Evolutionary conservation across 2,888 invertebrate genomes (phyloP).

Genomic region (Agapetus fuscipes): DNA sequence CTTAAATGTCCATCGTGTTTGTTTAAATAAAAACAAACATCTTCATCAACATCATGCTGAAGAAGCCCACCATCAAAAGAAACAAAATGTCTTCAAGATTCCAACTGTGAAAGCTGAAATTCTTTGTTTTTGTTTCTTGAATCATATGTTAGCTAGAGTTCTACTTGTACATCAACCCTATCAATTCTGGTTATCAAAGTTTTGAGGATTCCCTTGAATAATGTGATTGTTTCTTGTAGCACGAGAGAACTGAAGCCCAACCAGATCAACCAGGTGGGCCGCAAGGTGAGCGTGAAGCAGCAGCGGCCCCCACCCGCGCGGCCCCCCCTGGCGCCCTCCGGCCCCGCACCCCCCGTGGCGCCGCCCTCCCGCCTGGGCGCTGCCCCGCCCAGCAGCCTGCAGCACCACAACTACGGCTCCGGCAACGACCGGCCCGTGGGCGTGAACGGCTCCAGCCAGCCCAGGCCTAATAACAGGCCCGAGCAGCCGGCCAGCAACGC

Average conservation of each 20-base stretch:
- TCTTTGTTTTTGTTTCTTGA: constrained; percentile 3
- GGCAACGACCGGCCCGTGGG: constrained; percentile 11
- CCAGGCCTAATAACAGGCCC: background rate
- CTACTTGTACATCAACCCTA: too few relatives aligned
- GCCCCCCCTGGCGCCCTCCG: constrained; percentile 9
- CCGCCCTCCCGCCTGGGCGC: constrained; percentile 5
- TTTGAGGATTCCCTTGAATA: too few relatives aligned
- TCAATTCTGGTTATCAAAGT: too few relatives aligned
- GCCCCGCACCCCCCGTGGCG: constrained; percentile 7
- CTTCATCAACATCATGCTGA: too few relatives aligned
- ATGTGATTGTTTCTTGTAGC: constrained; percentile 51
- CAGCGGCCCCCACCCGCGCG: constrained; percentile 21
- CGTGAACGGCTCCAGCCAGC: constrained; percentile 17
- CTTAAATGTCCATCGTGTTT: too few relatives aligned
- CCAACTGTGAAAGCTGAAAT: too few relatives aligned
- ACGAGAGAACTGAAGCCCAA: constrained; percentile 90
- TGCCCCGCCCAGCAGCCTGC: constrained; percentile 3
- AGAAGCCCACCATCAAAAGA: too few relatives aligned
- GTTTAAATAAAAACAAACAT: too few relatives aligned
- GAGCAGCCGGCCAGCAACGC: constrained; percentile 20
- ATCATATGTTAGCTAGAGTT: too few relatives aligned
- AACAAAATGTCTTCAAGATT: too few relatives aligned
- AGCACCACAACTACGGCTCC: constrained; percentile 3
- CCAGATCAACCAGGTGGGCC: constrained; percentile 80
- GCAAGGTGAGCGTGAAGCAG: constrained; percentile 72